Conservation (phyloP, 2,113 vertebrate species). For the Sceloporus undulatus region DNA sequence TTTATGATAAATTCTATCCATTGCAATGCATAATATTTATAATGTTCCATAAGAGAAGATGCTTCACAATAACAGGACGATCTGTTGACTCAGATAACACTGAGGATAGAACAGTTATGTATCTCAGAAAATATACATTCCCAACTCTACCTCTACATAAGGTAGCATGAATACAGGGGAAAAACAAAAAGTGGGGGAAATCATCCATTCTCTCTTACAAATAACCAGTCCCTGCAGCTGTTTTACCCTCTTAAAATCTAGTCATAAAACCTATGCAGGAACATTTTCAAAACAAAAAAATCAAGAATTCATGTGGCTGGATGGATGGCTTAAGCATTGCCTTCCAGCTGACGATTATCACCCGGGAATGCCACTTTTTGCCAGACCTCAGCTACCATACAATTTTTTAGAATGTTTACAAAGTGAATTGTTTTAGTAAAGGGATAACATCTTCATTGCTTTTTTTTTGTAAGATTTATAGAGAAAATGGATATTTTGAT, state of each 20-base stretch:
- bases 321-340: no score
- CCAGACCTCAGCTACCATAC: background rate
- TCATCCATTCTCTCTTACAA: no score
- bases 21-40: background rate
- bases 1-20: background rate
- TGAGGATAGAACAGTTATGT: background rate
- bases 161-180: background rate
- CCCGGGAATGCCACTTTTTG: no score
- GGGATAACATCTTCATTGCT: background rate
- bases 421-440: background rate
- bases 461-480: background rate
- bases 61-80: background rate
- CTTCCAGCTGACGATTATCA: no score
- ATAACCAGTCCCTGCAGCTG: no score
- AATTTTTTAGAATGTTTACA: background rate
- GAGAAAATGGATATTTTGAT: background rate
- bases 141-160: background rate
- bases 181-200: background rate
- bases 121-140: background rate
- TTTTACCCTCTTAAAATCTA: no score
- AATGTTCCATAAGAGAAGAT: background rate
- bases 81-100: background rate
- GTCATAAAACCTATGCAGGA: no score
- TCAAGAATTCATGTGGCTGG: no score
- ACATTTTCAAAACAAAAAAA: no score